Base-by-base conservation (phyloP, 2,113 vertebrate species). In the Athene noctua region DNA sequence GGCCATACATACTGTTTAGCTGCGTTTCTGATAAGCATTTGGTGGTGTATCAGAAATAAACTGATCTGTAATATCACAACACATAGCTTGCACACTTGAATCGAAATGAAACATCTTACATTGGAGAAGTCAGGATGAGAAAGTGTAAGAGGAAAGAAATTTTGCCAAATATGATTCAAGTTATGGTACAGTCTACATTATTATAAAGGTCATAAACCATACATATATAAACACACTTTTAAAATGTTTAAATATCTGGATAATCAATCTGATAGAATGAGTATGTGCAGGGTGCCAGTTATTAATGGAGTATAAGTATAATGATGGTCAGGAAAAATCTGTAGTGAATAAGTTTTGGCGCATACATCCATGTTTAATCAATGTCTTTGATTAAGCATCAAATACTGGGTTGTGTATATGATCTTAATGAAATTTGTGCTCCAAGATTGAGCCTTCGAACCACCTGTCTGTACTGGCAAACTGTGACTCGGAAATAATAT, bases 21-120 rank as follows among this genome's bases (percentile, higher is more conserved):
- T 58, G 22, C 19, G 27, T 86, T 90, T 74, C 47, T 86, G 82
- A 70, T 78, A 88, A 88, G 42, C 11, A 32, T 49, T 57, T 38
- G 40, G 15, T 49, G 4, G 1, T 0, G 0, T 55, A 81, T 44
- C 26, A 75, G 30, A 85, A 88, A 23, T 27, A 78, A 67, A 4
- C 25, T 68, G 34, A 75, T 68, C 62, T 80, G 32, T 46, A 87
- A 36, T 65, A 49, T 27, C 52, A 22, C 29, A 75, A 36, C 0
- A 2, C 25, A n/a, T n/a, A 83, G 8, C 22, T 88, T 78, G 40
- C 16, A 6, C 32, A 10, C 61, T 74, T n/a, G 15, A 74, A 44
- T 63, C 0, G 2, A 88, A 93, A 66, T 21, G 22, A 77, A 80
- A 27, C 25, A 15, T 5, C 4, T 74, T 40, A 5, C 12, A 18